phyloP scores from a whole-genome alignment of 92 coral and sea anemone species.

The Micromussa lordhowensis region DNA sequence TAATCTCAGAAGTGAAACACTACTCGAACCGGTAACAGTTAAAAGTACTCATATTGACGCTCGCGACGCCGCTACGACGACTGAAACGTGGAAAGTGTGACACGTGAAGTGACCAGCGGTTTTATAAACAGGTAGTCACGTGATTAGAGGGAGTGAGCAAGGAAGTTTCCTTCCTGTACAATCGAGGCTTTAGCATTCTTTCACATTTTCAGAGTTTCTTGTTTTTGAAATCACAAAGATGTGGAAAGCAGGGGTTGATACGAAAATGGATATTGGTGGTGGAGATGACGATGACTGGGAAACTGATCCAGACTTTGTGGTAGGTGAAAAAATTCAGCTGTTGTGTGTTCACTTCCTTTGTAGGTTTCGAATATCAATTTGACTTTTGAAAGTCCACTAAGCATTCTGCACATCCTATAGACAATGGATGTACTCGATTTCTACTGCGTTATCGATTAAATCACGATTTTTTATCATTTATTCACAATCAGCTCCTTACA shows the following conservation, averaged over 20 bases:
- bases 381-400: not conserved
- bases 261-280: constrained; percentile 36
- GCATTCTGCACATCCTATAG: not conserved
- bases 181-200: not conserved
- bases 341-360: not conserved
- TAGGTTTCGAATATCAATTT: not conserved
- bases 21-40: too few species aligned
- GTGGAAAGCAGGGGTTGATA: constrained; percentile 83
- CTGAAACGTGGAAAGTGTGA: not conserved
- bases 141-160: constrained; percentile 50
- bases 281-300: constrained; percentile 99
- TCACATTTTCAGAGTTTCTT: not conserved
- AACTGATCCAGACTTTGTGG: constrained; percentile 99
- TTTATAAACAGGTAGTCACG: constrained; percentile 42
- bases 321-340: constrained; percentile 11
- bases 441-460: not conserved
- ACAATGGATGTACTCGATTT: not conserved
- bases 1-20: too few species aligned
- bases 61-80: too few species aligned
- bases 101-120: constrained; percentile 26
- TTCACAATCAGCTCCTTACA: not conserved
- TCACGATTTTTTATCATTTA: not conserved
- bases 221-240: constrained; percentile 23
- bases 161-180: constrained; percentile 27
- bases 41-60: too few species aligned